Conservation (phyloP, 2,113 vertebrate species). For the Ginglymostoma cirratum region DNA sequence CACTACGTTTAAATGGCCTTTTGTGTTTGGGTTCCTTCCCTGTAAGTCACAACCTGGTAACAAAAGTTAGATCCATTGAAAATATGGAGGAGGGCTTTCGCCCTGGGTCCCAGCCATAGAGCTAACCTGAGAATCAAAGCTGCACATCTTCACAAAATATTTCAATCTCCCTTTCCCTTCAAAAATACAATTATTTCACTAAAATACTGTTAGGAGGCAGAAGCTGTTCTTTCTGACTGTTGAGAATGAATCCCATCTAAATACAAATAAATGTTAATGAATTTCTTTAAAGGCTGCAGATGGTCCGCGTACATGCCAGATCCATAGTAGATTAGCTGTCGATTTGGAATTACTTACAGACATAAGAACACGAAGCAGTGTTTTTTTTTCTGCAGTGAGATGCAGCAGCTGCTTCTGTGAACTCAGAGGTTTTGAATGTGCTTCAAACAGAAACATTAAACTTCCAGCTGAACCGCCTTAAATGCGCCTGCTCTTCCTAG, state of each 20-base stretch:
- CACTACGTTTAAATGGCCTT: too few species aligned
- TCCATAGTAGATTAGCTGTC: background rate
- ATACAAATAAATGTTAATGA: background rate
- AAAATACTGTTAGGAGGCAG: background rate
- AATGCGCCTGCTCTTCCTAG: background rate
- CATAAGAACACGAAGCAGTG: background rate
- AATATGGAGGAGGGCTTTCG: too few species aligned
- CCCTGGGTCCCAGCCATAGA: too few species aligned
- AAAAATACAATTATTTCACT: background rate
- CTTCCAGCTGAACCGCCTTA: background rate
- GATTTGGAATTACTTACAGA: background rate
- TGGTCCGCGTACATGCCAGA: constrained; percentile 3
- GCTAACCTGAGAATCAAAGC: background rate
- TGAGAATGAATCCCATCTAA: background rate
- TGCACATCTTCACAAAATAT: too few species aligned
- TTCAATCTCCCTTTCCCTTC: background rate
- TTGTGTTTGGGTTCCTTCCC: too few species aligned
- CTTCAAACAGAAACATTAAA: background rate
- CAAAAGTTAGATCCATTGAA: too few species aligned
- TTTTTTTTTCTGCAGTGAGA: background rate
- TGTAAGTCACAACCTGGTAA: too few species aligned
- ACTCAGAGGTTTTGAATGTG: background rate
- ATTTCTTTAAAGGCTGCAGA: background rate
- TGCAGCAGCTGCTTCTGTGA: background rate
- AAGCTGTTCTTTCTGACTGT: background rate